These are phyloP conservation scores for Liasis olivaceus DNA, from an alignment of 2,797 vertebrate species.

Conservation along the genomic window DNA sequence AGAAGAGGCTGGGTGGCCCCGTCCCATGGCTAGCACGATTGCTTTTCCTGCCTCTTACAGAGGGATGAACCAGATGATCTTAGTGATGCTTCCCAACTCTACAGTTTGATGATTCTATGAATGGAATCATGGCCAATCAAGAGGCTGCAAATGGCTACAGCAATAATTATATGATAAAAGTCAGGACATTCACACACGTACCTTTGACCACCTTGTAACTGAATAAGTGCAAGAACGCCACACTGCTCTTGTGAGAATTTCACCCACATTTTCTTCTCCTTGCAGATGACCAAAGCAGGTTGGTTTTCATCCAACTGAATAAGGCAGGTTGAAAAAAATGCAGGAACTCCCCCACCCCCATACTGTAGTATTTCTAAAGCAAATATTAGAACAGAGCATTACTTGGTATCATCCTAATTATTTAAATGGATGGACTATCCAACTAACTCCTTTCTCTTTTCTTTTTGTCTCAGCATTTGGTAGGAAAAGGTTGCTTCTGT, in stretches of 20 bases:
- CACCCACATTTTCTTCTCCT: neutral
- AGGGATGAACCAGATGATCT: neutral
- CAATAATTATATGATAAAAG: neutral
- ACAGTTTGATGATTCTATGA: no score
- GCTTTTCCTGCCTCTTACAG: no score
- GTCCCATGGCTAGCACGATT: no score
- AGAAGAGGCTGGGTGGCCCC: no score
- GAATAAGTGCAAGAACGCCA: neutral
- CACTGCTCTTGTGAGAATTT: neutral
- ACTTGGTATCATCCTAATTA: neutral
- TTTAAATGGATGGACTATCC: neutral
- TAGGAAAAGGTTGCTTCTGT: neutral
- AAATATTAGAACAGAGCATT: neutral
- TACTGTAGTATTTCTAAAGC: neutral
- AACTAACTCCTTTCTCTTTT: neutral
- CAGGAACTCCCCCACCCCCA: neutral
- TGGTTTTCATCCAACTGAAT: neutral
- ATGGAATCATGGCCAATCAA: neutral
- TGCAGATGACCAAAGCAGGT: neutral
- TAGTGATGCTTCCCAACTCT: neutral
- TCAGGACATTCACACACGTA: neutral
- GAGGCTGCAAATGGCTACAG: neutral
- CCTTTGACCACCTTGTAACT: neutral
- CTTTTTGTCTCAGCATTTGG: neutral
- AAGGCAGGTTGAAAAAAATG: neutral